Base-by-base conservation (phyloP, 2,888 invertebrate genomes). In the Alsophila aescularia region DNA sequence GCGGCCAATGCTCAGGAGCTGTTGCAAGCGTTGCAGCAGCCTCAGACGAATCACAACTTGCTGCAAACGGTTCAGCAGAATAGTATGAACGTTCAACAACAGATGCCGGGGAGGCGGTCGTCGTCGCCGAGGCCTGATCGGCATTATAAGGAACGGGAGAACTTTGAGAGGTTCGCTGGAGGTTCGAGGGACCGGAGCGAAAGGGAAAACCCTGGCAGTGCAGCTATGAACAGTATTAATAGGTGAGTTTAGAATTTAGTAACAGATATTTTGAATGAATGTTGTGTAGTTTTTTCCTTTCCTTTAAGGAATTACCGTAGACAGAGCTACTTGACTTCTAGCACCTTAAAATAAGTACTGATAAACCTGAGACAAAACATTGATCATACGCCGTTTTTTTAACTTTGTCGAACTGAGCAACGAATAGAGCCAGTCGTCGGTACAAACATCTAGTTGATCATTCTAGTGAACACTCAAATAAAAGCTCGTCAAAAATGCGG, bases 1-100 rank as follows among this genome's bases (percentile, higher is more conserved):
- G 90, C 93, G 35, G 90, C 94, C 37, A 94, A 95, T 66, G 94
- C 94, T 9, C 96, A 96, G 74, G 96, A 96, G 75, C 82, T 96
- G 57, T 88, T 96, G 14, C 95, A 95, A 74, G 95, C 96, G 2
- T 86, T 96, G 31, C 66, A 66, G 34, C 84, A 80, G 54, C 93
- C 95, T 32, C 89, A 85, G 71, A 75, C 73, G 45, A 92, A 92
- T 59, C 90, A 91, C 66, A 88, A 83, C 47, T 81, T 92, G 50
- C 81, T 92, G 64, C 89, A 92, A 63, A 92, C 92, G 14, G 91
- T 90, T 0, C 90, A 90, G 62, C 87, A 92, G 78, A 88, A 92
- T 62, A 90, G 64, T 70, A 78, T 90, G 83, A 49, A 39, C 13
- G 50, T 50, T n/a, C 85, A 90, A 35, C 86, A 92, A 67, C 89